Evolutionary conservation across 2,888 invertebrate species (phyloP), one percentile per base, ranked within the genome.

Genomic region (Oxystoma pomonae): DNA sequence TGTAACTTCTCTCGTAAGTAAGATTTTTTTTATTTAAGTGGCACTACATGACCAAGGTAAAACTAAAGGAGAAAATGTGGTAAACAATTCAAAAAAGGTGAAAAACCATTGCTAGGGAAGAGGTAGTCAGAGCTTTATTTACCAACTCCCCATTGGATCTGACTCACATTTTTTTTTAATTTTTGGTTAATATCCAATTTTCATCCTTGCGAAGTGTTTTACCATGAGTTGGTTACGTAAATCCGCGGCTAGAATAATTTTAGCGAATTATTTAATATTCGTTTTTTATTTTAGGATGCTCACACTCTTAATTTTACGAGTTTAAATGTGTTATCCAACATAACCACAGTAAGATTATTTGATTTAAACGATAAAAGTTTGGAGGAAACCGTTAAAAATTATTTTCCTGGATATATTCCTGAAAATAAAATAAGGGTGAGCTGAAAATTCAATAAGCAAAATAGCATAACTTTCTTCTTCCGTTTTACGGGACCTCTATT

Each of bases 341-440:
- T 92, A 0, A 89, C 90, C 0, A 87, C 89, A 0, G 81, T 90
- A 67, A 83, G 88, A 69, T 75, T 91, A 62, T 83, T 90, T 0
- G 84, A 86, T 71, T 80, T 84, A 19, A 80, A 83, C 20, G 0
- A 83, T 82, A 63, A 79, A 82, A 0, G 82, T 83, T 83, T 87
- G 2, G 55, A 64, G 60, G 69, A 49, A 7, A 64, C 62, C 51
- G 61, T 70, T 20, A 53, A 61, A 18, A 55, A 61, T 12, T 63
- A 65, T 58, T 67, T 61, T 60, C 63, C 65, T 16, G 57, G 12
- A 35, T 12, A 63, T 49, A 58, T 61, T 16, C 16, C 20, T n/a
- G 61, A 65, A 17, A 58, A 20, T 7, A 49, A 63, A 65, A 63
- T 67, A 7, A 60, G 20, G 35, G 65, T 66, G 49, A 61, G 53